Conservation (phyloP, 2,797 vertebrate genomes). For the Phalanger gymnotis region DNA sequence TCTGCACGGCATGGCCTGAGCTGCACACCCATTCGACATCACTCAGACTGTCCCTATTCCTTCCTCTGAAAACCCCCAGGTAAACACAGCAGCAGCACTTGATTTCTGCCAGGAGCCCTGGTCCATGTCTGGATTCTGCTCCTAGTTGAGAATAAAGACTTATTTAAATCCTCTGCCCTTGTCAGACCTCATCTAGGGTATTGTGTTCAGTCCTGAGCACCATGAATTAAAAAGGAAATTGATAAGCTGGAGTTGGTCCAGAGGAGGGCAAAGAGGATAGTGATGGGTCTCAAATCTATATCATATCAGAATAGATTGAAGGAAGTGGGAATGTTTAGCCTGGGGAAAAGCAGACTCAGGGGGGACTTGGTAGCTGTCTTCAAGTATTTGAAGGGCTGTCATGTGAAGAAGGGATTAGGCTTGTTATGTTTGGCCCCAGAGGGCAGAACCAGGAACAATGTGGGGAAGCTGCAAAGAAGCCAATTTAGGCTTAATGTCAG, state of each 20-base stretch:
- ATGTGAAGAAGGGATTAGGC: background rate
- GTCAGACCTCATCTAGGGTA: background rate
- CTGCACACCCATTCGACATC: background rate
- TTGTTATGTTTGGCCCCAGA: slow-evolving; percentile 3
- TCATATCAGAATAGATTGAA: background rate
- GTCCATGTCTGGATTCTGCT: background rate
- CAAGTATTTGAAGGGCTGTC: slow-evolving; percentile 4
- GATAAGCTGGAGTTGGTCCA: background rate
- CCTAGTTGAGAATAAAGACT: background rate
- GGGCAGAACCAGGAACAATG: background rate
- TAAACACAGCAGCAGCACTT: background rate
- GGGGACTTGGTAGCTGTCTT: background rate
- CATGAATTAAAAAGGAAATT: background rate
- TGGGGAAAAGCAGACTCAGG: background rate
- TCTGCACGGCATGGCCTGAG: background rate
- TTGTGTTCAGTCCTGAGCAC: background rate
- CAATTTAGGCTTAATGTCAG: background rate
- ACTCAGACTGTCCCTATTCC: background rate
- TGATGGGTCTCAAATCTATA: background rate
- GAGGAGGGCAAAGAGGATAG: background rate
- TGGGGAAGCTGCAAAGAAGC: background rate
- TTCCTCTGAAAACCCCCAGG: background rate
- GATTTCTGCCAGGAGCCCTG: background rate
- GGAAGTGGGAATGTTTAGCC: background rate
- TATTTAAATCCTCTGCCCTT: background rate